A percentile compares a stretch with the other conserved stretches of the same genome.
Evolutionary conservation across 1,140 invertebrate genomes (phyloP).

Genomic region (Carposina sasakii): DNA sequence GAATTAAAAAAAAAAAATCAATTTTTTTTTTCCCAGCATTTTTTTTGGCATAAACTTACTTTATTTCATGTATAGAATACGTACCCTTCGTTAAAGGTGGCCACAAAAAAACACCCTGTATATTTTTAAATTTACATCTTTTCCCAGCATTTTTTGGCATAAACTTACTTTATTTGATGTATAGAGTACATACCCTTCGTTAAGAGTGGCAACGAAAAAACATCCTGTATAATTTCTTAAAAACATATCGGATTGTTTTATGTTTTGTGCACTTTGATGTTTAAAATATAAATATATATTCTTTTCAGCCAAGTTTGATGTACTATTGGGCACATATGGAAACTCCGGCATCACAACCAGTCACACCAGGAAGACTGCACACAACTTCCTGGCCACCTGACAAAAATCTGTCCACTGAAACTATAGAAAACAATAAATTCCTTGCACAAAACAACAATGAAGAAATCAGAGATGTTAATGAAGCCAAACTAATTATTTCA

Average conservation of each 20-base stretch:
- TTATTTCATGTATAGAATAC: too few relatives aligned
- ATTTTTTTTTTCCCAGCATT: too few relatives aligned
- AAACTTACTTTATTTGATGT: too few relatives aligned
- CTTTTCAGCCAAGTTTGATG: conserved; percentile 86
- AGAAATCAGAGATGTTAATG: conserved; percentile 53
- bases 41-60: too few relatives aligned
- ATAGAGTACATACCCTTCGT: too few relatives aligned
- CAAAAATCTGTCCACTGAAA: conserved; percentile 26
- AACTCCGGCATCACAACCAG: conserved; percentile 75
- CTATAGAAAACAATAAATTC: conserved; percentile 31
- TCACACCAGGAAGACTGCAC: conserved; percentile 78
- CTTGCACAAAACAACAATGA: conserved; percentile 50
- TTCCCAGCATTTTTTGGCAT: too few relatives aligned
- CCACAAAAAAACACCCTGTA: too few relatives aligned
- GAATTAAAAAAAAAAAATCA: too few relatives aligned
- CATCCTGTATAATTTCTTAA: conserved; percentile 6
- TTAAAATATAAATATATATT: conserved; percentile 19
- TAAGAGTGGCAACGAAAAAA: too few relatives aligned
- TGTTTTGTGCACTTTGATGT: conserved; percentile 4
- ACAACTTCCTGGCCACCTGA: conserved; percentile 62
- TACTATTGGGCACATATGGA: conserved; percentile 92
- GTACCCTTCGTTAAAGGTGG: too few relatives aligned
- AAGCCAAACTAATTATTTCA: conserved; percentile 56
- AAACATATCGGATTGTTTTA: neutral
- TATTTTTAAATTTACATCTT: too few relatives aligned